phyloP scores from a whole-genome alignment of 2,797 vertebrate genomes.

The Lagocephalus sceleratus region DNA sequence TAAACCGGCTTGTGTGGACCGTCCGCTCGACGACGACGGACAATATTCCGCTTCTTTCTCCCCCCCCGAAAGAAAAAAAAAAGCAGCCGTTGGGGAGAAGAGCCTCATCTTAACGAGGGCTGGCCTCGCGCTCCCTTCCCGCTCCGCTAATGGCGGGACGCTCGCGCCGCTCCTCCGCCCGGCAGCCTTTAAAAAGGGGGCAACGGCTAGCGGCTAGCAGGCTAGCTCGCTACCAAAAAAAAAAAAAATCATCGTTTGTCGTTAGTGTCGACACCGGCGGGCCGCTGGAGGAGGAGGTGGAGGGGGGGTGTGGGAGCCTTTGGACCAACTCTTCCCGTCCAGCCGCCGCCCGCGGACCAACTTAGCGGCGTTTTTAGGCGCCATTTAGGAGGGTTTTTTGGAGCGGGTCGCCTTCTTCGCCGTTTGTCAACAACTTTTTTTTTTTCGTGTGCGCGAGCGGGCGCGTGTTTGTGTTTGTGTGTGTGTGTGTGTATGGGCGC shows the following conservation, averaged over 20 bases:
- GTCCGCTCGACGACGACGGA: slow-evolving; percentile 60
- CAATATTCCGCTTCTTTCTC: slow-evolving; percentile 62
- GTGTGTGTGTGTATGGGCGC: background rate
- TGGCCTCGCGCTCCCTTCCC: slow-evolving; percentile 70
- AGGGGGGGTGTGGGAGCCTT: too few relatives aligned
- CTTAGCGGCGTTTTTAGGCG: slow-evolving; percentile 3
- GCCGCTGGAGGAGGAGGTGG: too few relatives aligned
- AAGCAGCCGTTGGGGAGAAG: slow-evolving; percentile 42
- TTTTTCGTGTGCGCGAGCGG: slow-evolving; percentile 14
- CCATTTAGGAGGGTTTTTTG: slow-evolving; percentile 39
- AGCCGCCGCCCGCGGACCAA: background rate
- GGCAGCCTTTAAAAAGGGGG: slow-evolving; percentile 75
- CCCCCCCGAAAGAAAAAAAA: too few relatives aligned
- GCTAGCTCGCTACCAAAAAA: slow-evolving; percentile 70
- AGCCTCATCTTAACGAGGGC: slow-evolving; percentile 45
- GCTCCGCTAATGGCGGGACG: slow-evolving; percentile 76
- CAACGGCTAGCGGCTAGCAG: slow-evolving; percentile 72
- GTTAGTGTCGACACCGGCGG: slow-evolving; percentile 66
- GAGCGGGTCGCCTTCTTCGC: slow-evolving; percentile 39
- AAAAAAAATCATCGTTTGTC: slow-evolving; percentile 72
- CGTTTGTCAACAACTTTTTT: slow-evolving; percentile 56
- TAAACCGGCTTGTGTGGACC: slow-evolving; percentile 46
- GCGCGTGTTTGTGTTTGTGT: background rate
- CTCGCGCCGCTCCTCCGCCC: slow-evolving; percentile 67
- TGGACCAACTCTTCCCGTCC: slow-evolving; percentile 29